phyloP scores from a whole-genome alignment of 2,797 vertebrate genomes.

The Prionace glauca region DNA sequence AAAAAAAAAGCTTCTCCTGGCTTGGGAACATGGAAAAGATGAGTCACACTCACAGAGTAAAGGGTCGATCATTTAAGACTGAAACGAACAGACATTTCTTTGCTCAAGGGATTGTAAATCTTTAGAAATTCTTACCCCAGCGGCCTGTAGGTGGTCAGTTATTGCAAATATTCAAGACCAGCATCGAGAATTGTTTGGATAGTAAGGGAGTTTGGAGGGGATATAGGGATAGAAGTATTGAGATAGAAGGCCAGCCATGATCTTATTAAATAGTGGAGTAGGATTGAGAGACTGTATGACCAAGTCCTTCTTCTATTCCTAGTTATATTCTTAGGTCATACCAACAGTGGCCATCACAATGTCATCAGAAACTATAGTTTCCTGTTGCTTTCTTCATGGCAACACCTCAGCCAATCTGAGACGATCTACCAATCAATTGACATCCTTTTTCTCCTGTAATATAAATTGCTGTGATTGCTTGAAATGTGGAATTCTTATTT shows the following conservation, averaged over 20 bases:
- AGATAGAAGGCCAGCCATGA: background rate
- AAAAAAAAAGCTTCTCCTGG: background rate
- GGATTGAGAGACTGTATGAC: background rate
- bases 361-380: background rate
- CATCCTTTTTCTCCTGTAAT: too few relatives aligned
- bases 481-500: too few relatives aligned
- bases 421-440: too few relatives aligned
- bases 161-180: background rate
- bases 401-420: too few relatives aligned
- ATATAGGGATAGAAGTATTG: background rate
- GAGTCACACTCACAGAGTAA: background rate
- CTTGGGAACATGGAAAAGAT: background rate
- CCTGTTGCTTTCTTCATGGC: too few relatives aligned
- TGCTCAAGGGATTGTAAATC: background rate
- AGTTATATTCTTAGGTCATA: background rate
- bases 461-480: too few relatives aligned
- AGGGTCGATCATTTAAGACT: background rate
- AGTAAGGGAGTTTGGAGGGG: background rate
- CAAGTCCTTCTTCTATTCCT: background rate
- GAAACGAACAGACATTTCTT: background rate
- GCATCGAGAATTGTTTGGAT: background rate
- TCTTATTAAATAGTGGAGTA: background rate
- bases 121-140: background rate
- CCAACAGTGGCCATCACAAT: background rate
- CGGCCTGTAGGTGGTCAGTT: background rate